phyloP scores from a whole-genome alignment of 2,797 vertebrate genomes.

The Halcyon leucocephala region DNA sequence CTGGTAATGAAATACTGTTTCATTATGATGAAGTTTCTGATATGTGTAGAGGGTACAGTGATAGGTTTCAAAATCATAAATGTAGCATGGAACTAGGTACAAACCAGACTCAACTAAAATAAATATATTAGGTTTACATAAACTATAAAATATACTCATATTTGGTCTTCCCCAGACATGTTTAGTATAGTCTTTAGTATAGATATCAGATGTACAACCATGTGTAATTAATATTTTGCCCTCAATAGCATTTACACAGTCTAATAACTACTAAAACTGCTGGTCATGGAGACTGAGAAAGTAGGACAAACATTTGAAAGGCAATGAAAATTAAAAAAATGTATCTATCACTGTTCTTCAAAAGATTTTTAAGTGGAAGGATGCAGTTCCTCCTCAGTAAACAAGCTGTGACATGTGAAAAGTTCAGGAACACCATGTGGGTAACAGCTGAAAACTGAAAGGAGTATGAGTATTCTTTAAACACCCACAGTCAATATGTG shows the following conservation, averaged over 20 bases:
- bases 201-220: background rate
- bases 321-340: background rate
- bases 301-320: background rate
- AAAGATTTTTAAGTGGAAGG: background rate
- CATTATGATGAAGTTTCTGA: background rate
- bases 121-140: background rate
- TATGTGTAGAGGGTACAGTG: background rate
- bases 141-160: background rate
- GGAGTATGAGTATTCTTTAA: slow-evolving; percentile 21
- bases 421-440: background rate
- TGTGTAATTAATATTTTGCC: background rate
- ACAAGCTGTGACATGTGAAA: background rate
- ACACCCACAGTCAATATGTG: slow-evolving; percentile 26
- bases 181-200: background rate
- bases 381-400: background rate
- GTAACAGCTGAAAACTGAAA: slow-evolving; percentile 22
- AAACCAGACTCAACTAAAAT: background rate
- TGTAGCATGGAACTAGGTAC: background rate
- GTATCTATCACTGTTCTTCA: background rate
- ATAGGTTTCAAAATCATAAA: background rate
- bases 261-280: background rate
- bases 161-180: background rate
- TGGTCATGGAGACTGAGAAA: background rate
- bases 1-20: background rate
- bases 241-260: background rate